Conservation (phyloP, 2,113 vertebrate species). For the Bolborhynchus lineola region DNA sequence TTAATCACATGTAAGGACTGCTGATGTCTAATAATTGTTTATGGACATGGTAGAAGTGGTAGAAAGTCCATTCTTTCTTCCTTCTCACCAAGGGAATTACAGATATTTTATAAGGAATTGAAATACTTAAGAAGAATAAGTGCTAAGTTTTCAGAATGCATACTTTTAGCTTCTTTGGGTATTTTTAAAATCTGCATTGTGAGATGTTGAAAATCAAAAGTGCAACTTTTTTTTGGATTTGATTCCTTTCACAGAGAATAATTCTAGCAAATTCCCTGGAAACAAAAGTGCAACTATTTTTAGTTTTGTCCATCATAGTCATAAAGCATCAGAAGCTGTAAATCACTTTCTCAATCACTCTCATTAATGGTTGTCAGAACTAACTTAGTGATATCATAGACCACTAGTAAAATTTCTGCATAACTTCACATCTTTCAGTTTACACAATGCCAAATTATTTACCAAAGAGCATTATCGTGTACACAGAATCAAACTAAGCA, state of each 20-base stretch:
- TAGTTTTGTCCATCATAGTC: neutral
- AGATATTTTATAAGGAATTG: neutral
- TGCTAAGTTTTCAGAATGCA: neutral
- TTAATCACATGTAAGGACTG: accelerated
- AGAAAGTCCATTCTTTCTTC: neutral
- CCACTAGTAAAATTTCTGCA: neutral
- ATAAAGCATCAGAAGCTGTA: neutral
- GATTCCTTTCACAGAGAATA: neutral
- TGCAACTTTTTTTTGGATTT: neutral
- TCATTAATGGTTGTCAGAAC: neutral
- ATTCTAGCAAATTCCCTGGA: neutral
- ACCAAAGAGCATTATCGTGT: neutral
- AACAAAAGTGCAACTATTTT: neutral
- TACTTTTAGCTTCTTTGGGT: neutral
- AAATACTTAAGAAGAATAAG: neutral
- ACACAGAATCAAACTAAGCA: neutral
- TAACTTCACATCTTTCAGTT: neutral
- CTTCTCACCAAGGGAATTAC: neutral
- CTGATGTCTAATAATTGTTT: neutral
- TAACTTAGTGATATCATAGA: neutral
- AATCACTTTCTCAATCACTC: neutral
- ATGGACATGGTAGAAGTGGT: neutral
- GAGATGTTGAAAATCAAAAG: neutral
- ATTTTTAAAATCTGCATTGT: neutral
- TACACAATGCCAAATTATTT: neutral